Evolutionary conservation across 2,888 invertebrate species (phyloP).

Genomic region (Ophion slaviceki): DNA sequence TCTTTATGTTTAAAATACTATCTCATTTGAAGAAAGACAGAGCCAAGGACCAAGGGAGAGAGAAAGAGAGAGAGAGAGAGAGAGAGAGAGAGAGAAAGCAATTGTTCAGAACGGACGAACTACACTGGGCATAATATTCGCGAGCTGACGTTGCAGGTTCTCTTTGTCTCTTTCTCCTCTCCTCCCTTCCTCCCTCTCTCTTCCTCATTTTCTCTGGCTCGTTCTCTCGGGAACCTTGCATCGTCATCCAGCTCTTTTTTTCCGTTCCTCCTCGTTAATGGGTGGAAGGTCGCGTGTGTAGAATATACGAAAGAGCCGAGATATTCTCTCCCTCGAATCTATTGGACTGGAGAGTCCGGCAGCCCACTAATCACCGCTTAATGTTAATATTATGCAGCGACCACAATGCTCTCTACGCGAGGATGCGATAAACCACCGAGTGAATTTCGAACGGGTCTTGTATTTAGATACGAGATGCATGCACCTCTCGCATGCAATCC

Average conservation of each 20-base stretch:
- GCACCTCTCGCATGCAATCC: conserved; percentile 79
- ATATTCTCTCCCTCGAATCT: conserved; percentile 65
- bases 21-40: neutral
- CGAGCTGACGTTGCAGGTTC: neutral
- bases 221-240: neutral
- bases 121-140: neutral
- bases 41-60: neutral
- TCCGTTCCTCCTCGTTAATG: conserved; percentile 75
- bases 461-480: conserved; percentile 74
- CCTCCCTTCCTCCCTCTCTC: neutral
- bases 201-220: neutral
- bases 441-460: conserved; percentile 66
- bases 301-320: conserved; percentile 67
- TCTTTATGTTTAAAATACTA: no score
- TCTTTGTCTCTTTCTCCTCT: neutral
- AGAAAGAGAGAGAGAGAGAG: neutral
- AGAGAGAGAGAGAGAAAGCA: neutral
- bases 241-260: conserved; percentile 20
- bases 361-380: conserved; percentile 82
- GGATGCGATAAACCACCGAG: conserved; percentile 78
- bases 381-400: conserved; percentile 82
- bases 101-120: neutral
- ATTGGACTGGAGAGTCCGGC: conserved; percentile 74
- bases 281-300: conserved; percentile 77
- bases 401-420: conserved; percentile 80